A percentile compares a stretch with the other conserved stretches of the same genome.
phyloP scores from a whole-genome alignment of 2,797 vertebrate species.

The Prunella strophiata region DNA sequence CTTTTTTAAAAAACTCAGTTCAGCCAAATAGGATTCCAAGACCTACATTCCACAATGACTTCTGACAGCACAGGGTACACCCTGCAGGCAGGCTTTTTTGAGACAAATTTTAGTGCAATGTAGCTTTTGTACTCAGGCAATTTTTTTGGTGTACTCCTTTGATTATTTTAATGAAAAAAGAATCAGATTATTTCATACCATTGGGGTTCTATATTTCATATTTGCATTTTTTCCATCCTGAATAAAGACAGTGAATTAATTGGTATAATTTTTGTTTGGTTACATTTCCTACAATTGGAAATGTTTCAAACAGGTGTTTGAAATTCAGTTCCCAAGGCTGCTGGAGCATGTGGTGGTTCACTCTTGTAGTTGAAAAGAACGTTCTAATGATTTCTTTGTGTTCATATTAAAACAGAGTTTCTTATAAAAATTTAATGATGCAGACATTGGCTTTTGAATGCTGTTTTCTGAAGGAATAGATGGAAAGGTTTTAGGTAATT shows the following conservation, averaged over 20 bases:
- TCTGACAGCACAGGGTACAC: not conserved
- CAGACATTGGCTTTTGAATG: not conserved
- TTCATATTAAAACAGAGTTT: not conserved
- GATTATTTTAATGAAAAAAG: not conserved
- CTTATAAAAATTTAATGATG: not conserved
- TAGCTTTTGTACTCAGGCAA: not conserved
- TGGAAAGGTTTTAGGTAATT: not conserved
- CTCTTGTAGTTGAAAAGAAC: not conserved
- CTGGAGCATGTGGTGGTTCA: not conserved
- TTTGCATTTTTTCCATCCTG: not conserved
- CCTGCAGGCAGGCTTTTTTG: not conserved
- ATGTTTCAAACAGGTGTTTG: not conserved
- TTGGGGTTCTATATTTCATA: not conserved
- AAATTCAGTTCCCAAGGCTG: not conserved
- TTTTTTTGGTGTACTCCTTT: not conserved
- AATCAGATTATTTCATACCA: not conserved
- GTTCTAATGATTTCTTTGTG: not conserved
- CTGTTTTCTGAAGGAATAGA: not conserved
- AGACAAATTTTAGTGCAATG: not conserved
- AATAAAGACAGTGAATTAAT: not conserved
- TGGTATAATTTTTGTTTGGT: not conserved
- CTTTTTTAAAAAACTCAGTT: not conserved
- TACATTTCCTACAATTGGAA: not conserved
- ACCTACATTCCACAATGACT: not conserved
- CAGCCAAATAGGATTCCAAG: not conserved